phyloP scores from a whole-genome alignment of 2,797 vertebrate genomes.

The Botia almorhae region DNA sequence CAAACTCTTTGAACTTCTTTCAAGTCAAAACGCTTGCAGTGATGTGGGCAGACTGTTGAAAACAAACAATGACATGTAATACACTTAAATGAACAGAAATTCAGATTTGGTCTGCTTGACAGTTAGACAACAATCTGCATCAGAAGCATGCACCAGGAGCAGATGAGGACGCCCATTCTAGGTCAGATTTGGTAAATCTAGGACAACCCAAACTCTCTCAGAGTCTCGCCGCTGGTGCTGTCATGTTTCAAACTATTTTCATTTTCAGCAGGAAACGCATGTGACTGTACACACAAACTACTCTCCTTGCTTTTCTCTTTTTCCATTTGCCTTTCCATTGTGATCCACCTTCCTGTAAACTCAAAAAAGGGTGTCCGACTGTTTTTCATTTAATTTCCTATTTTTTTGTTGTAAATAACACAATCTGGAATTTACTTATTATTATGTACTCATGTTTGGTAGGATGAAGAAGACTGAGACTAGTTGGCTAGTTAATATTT shows the following conservation, averaged over 20 bases:
- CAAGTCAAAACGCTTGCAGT: not conserved
- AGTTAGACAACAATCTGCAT: conserved; percentile 68
- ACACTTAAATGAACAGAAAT: conserved; percentile 81
- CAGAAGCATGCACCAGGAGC: conserved; percentile 8
- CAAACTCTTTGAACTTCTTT: too few species aligned
- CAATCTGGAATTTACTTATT: not conserved
- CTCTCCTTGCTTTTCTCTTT: not conserved
- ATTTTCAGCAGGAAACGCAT: conserved; percentile 67
- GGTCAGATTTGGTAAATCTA: conserved; percentile 58
- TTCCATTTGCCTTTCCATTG: conserved; percentile 1
- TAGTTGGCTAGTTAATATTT: not conserved
- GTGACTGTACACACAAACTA: conserved; percentile 2
- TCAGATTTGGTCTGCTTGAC: conserved; percentile 77
- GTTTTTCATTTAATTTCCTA: not conserved
- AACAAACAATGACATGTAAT: conserved; percentile 78
- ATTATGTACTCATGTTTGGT: not conserved
- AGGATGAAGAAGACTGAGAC: not conserved
- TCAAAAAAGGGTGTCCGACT: not conserved
- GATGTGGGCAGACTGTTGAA: conserved; percentile 45
- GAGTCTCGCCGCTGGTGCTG: conserved; percentile 78
- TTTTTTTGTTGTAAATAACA: not conserved
- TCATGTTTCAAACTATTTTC: conserved; percentile 77
- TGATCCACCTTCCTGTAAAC: conserved; percentile 5
- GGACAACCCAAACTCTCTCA: conserved; percentile 63
- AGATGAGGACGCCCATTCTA: conserved; percentile 55